phyloP scores from a whole-genome alignment of 2,888 invertebrate genomes.

The Ophion slaviceki region DNA sequence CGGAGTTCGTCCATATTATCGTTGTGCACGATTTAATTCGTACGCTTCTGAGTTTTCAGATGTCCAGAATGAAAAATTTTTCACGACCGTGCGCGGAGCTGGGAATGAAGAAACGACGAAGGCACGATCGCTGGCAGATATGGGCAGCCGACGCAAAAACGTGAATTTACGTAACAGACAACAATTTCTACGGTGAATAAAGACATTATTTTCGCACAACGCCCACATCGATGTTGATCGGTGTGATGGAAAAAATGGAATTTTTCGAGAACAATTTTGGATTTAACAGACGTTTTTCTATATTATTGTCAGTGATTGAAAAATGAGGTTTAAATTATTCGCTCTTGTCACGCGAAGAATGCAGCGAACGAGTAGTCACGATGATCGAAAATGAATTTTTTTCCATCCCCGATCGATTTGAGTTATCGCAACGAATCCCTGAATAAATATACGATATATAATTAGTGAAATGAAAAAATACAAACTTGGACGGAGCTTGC shows the following conservation, averaged over 20 bases:
- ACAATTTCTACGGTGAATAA: slow-evolving; percentile 4
- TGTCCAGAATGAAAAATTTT: slow-evolving; percentile 45
- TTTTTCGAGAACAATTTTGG: background rate
- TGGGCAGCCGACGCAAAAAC: background rate
- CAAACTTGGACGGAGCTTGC: background rate
- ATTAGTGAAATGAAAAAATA: background rate
- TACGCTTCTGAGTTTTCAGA: slow-evolving; percentile 76
- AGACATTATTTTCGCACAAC: background rate
- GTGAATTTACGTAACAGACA: background rate
- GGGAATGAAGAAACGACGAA: background rate
- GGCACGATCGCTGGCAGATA: background rate
- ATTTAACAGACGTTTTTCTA: background rate
- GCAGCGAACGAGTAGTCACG: too few species aligned
- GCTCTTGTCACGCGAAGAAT: too few species aligned
- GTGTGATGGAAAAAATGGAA: slow-evolving; percentile 5
- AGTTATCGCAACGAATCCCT: background rate
- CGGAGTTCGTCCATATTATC: slow-evolving; percentile 45
- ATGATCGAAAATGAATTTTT: slow-evolving; percentile 1
- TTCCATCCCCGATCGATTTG: slow-evolving; percentile 12
- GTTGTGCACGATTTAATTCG: slow-evolving; percentile 69
- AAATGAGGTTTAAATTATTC: background rate
- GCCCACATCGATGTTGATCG: background rate
- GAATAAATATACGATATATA: background rate
- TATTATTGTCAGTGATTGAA: background rate
- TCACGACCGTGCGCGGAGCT: background rate